These are phyloP conservation scores for Piaya cayana DNA, from an alignment of 2,113 vertebrate species.

Conservation along the genomic window DNA sequence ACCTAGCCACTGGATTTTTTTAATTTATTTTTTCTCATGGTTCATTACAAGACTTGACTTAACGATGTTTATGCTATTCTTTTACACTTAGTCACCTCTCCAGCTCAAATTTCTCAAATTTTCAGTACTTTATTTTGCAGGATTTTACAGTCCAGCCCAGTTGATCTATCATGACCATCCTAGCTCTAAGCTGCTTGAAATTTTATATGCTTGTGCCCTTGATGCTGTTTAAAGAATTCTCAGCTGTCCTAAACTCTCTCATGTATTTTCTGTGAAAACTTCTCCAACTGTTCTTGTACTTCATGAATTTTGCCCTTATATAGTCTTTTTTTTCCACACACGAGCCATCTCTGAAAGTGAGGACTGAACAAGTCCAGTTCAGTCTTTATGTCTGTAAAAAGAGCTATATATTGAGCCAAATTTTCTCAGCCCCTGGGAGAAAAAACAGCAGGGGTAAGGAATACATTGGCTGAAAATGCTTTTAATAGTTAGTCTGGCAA, in stretches of 20 bases:
- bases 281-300: neutral
- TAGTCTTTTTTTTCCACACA: neutral
- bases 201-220: neutral
- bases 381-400: neutral
- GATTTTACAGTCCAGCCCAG: neutral
- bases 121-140: neutral
- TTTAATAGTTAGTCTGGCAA: neutral
- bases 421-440: neutral
- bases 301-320: neutral
- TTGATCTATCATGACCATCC: neutral
- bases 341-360: neutral
- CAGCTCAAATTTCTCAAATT: neutral
- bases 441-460: neutral
- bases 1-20: fast-evolving
- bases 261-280: neutral
- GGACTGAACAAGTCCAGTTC: neutral
- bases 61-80: neutral
- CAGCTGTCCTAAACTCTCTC: neutral
- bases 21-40: neutral
- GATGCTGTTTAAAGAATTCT: neutral
- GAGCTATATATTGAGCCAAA: neutral
- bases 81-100: neutral
- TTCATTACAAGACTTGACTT: neutral
- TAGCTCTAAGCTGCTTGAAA: neutral
- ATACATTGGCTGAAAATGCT: neutral